These are phyloP conservation scores for Anoura caudifer DNA, from an alignment of 2,113 vertebrate genomes.

Conservation along the genomic window DNA sequence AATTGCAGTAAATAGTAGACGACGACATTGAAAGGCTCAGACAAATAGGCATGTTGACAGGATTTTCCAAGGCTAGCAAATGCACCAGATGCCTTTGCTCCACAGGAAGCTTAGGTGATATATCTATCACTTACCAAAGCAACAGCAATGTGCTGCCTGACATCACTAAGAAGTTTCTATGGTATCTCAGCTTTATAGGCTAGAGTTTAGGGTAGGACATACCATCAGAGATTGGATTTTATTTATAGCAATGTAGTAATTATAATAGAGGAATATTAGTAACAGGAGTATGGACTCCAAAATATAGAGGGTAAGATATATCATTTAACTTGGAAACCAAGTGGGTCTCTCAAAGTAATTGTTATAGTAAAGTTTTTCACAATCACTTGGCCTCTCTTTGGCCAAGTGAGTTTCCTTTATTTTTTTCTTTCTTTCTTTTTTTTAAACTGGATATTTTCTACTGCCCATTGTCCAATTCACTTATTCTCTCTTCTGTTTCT, in stretches of 20 bases:
- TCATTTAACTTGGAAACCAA: background rate
- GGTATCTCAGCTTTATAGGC: background rate
- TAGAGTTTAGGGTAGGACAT: background rate
- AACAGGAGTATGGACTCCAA: background rate
- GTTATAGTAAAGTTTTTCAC: background rate
- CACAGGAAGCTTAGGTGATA: background rate
- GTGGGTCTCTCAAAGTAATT: background rate
- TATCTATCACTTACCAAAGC: background rate
- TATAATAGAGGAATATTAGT: background rate
- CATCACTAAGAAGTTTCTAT: background rate
- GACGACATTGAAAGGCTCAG: background rate
- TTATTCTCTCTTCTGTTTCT: background rate
- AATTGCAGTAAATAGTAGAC: too few species aligned
- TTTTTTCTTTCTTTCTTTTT: background rate
- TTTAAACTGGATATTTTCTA: background rate
- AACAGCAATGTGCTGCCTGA: fast-evolving
- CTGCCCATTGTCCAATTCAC: background rate
- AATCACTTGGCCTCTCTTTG: background rate
- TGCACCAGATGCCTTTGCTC: background rate
- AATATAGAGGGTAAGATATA: background rate
- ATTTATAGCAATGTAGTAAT: background rate
- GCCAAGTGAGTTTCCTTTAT: background rate
- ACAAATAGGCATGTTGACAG: background rate
- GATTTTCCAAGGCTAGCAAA: background rate
- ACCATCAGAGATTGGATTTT: background rate